Conservation (phyloP, 2,113 vertebrate species). For the Rhinopomastus cyanomelas region DNA sequence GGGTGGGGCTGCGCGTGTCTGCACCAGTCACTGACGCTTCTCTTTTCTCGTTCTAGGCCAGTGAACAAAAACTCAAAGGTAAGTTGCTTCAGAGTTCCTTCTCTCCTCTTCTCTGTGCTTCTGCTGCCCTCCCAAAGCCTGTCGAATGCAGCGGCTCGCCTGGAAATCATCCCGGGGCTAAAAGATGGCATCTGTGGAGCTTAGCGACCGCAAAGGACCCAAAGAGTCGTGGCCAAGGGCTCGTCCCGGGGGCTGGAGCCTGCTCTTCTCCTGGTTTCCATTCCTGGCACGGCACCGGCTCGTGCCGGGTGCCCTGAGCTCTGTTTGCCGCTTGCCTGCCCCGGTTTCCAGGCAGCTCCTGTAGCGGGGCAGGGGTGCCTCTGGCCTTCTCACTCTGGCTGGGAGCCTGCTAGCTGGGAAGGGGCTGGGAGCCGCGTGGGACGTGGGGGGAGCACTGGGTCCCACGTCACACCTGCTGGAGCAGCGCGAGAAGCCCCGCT, state of each 20-base stretch:
- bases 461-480: not conserved
- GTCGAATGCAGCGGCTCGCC: not conserved
- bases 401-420: not conserved
- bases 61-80: slow-evolving; percentile 90
- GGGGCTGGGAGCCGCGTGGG: not conserved
- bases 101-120: not conserved
- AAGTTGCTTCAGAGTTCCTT: slow-evolving; percentile 71
- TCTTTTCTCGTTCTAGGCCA: slow-evolving; percentile 82
- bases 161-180: not conserved
- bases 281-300: not conserved
- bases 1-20: not conserved
- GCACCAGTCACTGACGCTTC: slow-evolving; percentile 62
- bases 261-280: not conserved
- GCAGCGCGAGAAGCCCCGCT: not conserved
- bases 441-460: fast-evolving
- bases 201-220: not conserved
- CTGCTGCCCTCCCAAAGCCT: not conserved
- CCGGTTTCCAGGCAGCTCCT: not conserved
- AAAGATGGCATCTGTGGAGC: not conserved
- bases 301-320: not conserved
- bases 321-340: not conserved
- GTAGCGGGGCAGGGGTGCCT: not conserved
- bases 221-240: not conserved
- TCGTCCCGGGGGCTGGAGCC: not conserved
- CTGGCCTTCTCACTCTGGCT: not conserved